phyloP scores from a whole-genome alignment of 2,113 vertebrate species.

The Scophthalmus maximus region DNA sequence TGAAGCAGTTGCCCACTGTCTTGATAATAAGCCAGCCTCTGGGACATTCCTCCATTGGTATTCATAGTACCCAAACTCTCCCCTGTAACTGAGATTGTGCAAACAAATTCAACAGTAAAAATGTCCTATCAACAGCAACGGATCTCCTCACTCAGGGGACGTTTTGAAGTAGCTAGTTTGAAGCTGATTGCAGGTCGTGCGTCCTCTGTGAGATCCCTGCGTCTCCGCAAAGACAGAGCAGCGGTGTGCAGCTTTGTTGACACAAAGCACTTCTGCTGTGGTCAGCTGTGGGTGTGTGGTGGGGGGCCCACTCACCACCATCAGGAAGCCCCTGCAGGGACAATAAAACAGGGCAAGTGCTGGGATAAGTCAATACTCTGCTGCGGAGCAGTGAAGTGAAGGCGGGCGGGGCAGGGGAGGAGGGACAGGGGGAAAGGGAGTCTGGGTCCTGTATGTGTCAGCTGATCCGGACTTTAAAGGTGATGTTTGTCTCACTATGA shows the following conservation, averaged over 20 bases:
- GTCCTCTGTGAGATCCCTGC: background rate
- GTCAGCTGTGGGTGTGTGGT: background rate
- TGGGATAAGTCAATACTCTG: conserved; percentile 32
- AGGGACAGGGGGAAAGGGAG: background rate
- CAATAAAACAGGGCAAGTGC: conserved; percentile 16
- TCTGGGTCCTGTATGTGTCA: background rate
- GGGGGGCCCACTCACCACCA: background rate
- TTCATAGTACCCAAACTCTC: background rate
- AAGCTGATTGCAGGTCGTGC: background rate
- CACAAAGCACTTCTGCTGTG: background rate
- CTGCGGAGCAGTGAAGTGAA: background rate
- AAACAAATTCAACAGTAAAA: background rate
- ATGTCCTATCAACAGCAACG: background rate
- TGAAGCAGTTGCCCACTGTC: background rate
- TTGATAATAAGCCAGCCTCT: background rate
- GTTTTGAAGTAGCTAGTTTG: background rate
- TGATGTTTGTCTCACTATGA: background rate
- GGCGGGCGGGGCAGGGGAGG: background rate
- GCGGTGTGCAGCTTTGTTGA: background rate
- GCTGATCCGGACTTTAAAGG: background rate
- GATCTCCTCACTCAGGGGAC: background rate
- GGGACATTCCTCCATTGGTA: conserved; percentile 1
- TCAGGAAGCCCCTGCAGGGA: conserved; percentile 19
- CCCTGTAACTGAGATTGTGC: background rate
- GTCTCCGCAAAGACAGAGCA: background rate